Evolutionary conservation across 2,113 vertebrate genomes (phyloP).

Genomic region (Thalassarche chlororhynchos): DNA sequence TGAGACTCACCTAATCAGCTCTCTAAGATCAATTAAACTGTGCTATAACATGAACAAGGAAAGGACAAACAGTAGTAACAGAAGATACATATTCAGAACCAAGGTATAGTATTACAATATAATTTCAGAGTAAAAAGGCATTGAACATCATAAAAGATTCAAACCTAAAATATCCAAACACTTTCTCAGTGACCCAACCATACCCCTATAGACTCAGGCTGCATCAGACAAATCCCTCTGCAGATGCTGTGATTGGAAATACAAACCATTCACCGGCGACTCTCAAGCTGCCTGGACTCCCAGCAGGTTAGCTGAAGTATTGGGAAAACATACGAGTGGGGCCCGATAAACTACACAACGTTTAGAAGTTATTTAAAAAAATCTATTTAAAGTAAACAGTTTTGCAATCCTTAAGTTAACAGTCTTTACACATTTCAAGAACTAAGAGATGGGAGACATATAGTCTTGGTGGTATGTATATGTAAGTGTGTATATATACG

Average conservation of each 20-base stretch:
- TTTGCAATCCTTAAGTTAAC: background rate
- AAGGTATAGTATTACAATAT: background rate
- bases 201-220: background rate
- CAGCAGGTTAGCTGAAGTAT: background rate
- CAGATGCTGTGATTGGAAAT: background rate
- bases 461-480: background rate
- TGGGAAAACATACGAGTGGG: background rate
- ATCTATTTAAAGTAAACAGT: background rate
- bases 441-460: background rate
- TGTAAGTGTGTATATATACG: background rate
- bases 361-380: background rate
- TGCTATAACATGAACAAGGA: background rate
- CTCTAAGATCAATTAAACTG: background rate
- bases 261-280: background rate
- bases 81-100: slow-evolving; percentile 31
- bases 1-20: background rate
- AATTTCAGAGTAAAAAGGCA: slow-evolving; percentile 56
- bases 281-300: background rate
- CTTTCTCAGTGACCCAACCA: background rate
- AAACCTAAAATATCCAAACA: slow-evolving; percentile 48
- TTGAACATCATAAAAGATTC: slow-evolving; percentile 11
- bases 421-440: slow-evolving; percentile 5
- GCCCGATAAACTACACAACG: background rate
- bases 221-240: background rate
- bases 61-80: background rate